These are phyloP conservation scores for Drosophila aldrichi DNA, from an alignment of 2,888 invertebrate genomes.

Conservation along the genomic window DNA sequence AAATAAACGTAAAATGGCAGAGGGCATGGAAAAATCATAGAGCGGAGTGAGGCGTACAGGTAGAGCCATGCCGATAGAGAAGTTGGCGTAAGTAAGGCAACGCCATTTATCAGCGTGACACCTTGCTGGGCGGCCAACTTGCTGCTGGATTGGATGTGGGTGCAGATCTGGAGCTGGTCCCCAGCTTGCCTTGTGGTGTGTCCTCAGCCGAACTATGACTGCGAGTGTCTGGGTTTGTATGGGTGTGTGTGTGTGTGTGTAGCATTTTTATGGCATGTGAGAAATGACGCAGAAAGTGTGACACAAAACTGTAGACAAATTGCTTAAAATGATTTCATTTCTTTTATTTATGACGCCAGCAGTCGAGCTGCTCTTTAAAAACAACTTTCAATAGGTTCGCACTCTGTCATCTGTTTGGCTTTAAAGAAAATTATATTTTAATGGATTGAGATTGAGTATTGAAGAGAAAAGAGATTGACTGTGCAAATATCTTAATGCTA, in stretches of 20 bases:
- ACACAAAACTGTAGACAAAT: conserved; percentile 81
- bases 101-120: conserved; percentile 80
- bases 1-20: conserved; percentile 70
- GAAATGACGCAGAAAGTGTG: conserved; percentile 81
- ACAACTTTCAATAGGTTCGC: conserved; percentile 21
- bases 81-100: conserved; percentile 76
- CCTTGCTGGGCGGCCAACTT: conserved; percentile 74
- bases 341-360: conserved; percentile 71
- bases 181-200: conserved; percentile 39
- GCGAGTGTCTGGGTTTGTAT: neutral
- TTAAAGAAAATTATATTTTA: conserved; percentile 6
- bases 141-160: conserved; percentile 31
- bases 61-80: conserved; percentile 55
- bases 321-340: conserved; percentile 80
- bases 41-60: conserved; percentile 11
- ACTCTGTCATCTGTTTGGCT: conserved; percentile 1
- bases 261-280: conserved; percentile 76
- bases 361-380: conserved; percentile 23
- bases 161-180: conserved; percentile 11
- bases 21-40: conserved; percentile 21
- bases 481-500: too few relatives aligned
- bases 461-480: too few relatives aligned
- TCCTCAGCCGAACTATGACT: conserved; percentile 10
- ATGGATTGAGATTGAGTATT: too few relatives aligned
- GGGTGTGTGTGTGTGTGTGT: conserved; percentile 39